A percentile compares a stretch with the other conserved stretches of the same genome.
Evolutionary conservation across 2,797 vertebrate genomes (phyloP).

Genomic region (Glossophaga mutica): DNA sequence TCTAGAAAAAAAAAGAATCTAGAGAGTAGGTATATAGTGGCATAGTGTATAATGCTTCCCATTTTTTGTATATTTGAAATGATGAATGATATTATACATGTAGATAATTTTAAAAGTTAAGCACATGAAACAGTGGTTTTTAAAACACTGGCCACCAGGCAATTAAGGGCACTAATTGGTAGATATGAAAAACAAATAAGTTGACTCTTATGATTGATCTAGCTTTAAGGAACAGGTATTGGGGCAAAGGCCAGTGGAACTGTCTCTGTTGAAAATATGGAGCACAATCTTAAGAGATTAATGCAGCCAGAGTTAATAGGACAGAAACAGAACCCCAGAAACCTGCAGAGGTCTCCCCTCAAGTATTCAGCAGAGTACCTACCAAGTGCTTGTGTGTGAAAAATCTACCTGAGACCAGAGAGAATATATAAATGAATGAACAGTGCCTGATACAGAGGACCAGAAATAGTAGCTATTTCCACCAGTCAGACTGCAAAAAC

Average conservation of each 20-base stretch:
- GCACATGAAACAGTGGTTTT: not conserved
- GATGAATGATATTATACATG: not conserved
- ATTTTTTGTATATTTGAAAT: not conserved
- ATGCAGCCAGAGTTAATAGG: not conserved
- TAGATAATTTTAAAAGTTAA: conserved; percentile 9
- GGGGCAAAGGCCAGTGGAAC: not conserved
- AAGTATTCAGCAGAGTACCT: not conserved
- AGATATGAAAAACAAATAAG: not conserved
- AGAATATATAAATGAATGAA: not conserved
- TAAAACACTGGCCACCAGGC: not conserved
- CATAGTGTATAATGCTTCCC: not conserved
- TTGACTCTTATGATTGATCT: not conserved
- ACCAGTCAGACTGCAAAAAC: not conserved
- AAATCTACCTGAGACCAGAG: not conserved
- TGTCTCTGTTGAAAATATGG: not conserved
- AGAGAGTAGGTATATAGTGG: not conserved
- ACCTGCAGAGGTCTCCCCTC: not conserved
- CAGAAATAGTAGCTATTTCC: not conserved
- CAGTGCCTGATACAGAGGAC: not conserved
- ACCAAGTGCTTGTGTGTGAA: not conserved
- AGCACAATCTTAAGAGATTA: not conserved
- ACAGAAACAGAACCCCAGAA: not conserved
- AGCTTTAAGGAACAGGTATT: not conserved
- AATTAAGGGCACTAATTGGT: not conserved
- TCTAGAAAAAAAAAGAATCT: not conserved